Evolutionary conservation across 2,797 vertebrate genomes (phyloP).

Genomic region (Sebastolobus altivelis): DNA sequence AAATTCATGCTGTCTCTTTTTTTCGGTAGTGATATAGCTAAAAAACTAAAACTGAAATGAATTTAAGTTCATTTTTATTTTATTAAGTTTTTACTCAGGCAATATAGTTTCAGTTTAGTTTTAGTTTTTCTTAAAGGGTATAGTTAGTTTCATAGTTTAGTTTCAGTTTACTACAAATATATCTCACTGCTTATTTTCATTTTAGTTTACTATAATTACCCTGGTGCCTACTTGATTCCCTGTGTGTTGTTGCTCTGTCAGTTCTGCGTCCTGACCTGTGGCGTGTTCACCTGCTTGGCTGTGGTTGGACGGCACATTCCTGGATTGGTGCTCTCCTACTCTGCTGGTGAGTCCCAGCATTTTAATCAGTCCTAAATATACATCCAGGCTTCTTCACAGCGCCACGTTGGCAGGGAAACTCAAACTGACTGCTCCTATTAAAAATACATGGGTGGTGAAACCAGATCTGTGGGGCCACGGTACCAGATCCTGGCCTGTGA

Average conservation of each 20-base stretch:
- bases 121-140: too few relatives aligned
- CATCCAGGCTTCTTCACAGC: slow-evolving; percentile 28
- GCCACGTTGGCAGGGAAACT: slow-evolving; percentile 40
- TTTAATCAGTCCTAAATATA: slow-evolving; percentile 35
- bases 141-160: too few relatives aligned
- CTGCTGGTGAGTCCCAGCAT: slow-evolving; percentile 89
- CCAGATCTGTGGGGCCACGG: slow-evolving; percentile 61
- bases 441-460: slow-evolving; percentile 77
- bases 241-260: slow-evolving; percentile 68
- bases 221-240: slow-evolving; percentile 11
- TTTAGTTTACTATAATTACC: too few relatives aligned
- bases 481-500: slow-evolving; percentile 36
- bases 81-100: too few relatives aligned
- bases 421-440: slow-evolving; percentile 55
- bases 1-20: too few relatives aligned
- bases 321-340: slow-evolving; percentile 92
- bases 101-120: too few relatives aligned
- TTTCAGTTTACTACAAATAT: too few relatives aligned
- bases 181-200: too few relatives aligned
- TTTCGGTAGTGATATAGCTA: too few relatives aligned
- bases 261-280: slow-evolving; percentile 95
- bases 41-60: too few relatives aligned
- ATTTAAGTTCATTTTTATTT: too few relatives aligned
- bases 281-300: slow-evolving; percentile 90
- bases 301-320: slow-evolving; percentile 91